Percentiles rank a stretch among this genome's conserved stretches.
Evolutionary conservation across 2,888 invertebrate genomes (phyloP).

Genomic region (Hermaeophaga mercurialis): DNA sequence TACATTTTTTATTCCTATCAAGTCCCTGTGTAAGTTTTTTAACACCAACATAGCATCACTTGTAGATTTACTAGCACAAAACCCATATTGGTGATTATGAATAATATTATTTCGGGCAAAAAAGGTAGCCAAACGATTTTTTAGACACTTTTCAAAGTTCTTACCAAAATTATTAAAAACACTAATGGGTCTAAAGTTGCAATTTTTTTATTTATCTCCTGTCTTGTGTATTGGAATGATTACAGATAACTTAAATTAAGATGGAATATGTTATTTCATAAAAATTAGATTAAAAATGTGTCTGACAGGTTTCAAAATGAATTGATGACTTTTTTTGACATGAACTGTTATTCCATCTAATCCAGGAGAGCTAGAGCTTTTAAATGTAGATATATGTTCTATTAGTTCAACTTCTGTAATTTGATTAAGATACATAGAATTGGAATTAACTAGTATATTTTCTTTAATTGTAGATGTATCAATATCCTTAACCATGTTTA

Average conservation of each 20-base stretch:
- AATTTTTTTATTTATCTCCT: background rate
- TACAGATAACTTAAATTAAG: background rate
- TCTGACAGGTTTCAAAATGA: too few relatives aligned
- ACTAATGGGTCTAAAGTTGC: background rate
- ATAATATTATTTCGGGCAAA: background rate
- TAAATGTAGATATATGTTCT: too few relatives aligned
- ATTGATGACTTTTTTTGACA: too few relatives aligned
- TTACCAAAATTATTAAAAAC: background rate
- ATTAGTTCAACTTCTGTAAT: too few relatives aligned
- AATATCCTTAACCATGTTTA: too few relatives aligned
- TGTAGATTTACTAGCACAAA: background rate
- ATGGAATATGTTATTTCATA: background rate
- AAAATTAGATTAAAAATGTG: conserved; percentile 1
- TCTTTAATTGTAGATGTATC: too few relatives aligned
- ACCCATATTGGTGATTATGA: background rate
- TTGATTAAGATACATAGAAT: too few relatives aligned
- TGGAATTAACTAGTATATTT: too few relatives aligned
- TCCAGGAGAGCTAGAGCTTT: too few relatives aligned
- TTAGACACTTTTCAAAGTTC: background rate
- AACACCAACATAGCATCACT: background rate
- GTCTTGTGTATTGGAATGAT: background rate
- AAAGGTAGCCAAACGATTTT: background rate
- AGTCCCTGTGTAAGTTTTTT: background rate
- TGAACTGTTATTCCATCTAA: too few relatives aligned
- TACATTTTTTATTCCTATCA: background rate